These are phyloP conservation scores for Myotis myotis DNA, from an alignment of 2,797 vertebrate genomes.

Conservation along the genomic window DNA sequence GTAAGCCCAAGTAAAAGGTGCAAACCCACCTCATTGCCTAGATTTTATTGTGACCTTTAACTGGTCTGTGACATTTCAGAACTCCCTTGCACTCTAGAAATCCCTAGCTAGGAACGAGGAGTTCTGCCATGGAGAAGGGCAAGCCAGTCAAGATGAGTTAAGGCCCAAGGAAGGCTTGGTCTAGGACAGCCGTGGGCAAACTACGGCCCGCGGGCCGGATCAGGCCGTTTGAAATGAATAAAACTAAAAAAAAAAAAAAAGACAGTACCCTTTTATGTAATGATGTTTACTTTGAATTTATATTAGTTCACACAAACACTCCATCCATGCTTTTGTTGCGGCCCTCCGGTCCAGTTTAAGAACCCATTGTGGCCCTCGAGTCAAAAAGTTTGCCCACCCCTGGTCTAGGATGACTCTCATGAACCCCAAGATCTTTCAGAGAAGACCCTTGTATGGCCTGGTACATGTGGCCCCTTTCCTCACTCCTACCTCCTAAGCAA, in stretches of 20 bases:
- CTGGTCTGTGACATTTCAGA: neutral
- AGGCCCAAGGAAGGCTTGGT: neutral
- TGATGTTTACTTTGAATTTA: too few species aligned
- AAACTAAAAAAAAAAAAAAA: too few species aligned
- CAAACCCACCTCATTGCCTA: neutral
- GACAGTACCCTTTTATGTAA: too few species aligned
- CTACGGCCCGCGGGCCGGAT: too few species aligned
- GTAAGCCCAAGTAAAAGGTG: neutral
- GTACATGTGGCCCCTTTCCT: neutral
- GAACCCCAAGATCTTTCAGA: neutral
- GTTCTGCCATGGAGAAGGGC: neutral
- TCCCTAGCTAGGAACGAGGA: neutral
- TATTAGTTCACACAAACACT: too few species aligned
- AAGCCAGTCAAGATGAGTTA: neutral
- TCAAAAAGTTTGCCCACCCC: too few species aligned
- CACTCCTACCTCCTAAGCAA: neutral
- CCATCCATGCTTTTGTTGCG: too few species aligned
- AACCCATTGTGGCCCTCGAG: too few species aligned
- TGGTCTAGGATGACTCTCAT: neutral
- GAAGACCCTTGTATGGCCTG: neutral
- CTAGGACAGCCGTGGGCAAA: neutral
- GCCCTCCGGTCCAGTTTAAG: too few species aligned
- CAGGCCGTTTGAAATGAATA: too few species aligned
- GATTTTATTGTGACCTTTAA: neutral
- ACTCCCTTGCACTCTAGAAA: neutral